Percentiles rank a stretch among this genome's conserved stretches.
Conservation (phyloP, 2,113 vertebrate genomes). For the Onychostoma macrolepis region DNA sequence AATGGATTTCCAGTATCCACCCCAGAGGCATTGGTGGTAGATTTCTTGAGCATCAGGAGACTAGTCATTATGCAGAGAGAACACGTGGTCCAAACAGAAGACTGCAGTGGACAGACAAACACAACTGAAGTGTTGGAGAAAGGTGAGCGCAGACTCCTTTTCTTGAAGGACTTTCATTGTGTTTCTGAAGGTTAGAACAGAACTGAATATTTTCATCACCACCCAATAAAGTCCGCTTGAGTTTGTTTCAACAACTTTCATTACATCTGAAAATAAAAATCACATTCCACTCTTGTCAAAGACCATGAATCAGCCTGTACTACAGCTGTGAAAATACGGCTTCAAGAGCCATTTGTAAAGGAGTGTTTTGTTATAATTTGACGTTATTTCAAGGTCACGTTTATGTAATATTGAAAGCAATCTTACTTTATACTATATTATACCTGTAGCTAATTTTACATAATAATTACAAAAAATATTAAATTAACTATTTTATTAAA, state of each 20-base stretch:
- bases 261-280: background rate
- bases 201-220: background rate
- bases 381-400: background rate
- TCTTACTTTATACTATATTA: background rate
- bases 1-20: conserved; percentile 7
- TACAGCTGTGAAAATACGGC: background rate
- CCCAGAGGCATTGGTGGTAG: background rate
- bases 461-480: no score
- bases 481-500: no score
- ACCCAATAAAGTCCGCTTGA: background rate
- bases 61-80: background rate
- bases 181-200: background rate
- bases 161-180: background rate
- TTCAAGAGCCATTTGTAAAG: background rate
- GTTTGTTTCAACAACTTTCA: background rate
- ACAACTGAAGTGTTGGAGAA: background rate
- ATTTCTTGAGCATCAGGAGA: background rate
- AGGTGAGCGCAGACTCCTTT: background rate
- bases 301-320: background rate
- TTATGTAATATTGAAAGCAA: background rate
- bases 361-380: background rate
- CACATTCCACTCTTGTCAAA: background rate
- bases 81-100: background rate
- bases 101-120: background rate
- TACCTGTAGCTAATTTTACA: no score